phyloP scores from a whole-genome alignment of 1,140 invertebrate species.

The Harlomillsia oculata region DNA sequence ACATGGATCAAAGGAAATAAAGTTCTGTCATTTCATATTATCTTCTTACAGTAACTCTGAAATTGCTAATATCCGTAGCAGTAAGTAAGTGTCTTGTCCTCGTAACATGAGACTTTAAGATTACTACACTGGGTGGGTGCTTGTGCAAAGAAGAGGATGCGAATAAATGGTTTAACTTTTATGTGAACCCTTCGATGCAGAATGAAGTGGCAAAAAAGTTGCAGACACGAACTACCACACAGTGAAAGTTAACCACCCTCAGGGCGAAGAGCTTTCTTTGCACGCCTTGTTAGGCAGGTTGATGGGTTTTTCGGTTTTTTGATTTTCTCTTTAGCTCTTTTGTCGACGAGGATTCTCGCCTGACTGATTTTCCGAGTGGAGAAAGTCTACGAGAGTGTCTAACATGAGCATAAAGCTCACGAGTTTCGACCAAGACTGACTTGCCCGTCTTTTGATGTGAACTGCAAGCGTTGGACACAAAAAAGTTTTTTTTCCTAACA shows the following conservation, averaged over 20 bases:
- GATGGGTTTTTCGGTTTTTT: slow-evolving; percentile 6
- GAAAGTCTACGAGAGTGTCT: background rate
- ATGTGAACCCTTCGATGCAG: background rate
- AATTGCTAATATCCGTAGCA: background rate
- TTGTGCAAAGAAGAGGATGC: background rate
- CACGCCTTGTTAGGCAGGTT: slow-evolving; percentile 5
- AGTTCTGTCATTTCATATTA: too few species aligned
- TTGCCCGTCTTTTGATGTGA: background rate
- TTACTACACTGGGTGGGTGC: background rate
- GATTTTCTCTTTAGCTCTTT: background rate
- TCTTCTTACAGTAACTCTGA: too few species aligned
- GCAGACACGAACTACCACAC: background rate
- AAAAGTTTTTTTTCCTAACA: background rate
- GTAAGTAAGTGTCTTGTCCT: background rate
- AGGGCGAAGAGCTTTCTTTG: slow-evolving; percentile 3
- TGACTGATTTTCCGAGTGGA: background rate
- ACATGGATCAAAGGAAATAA: too few species aligned
- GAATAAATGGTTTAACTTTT: slow-evolving; percentile 1
- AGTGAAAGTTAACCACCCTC: slow-evolving; percentile 7
- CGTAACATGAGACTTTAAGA: background rate
- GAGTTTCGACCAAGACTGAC: background rate
- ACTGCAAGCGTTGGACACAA: background rate
- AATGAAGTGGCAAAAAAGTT: background rate
- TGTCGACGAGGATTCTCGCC: slow-evolving; percentile 1
- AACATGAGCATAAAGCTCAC: too few species aligned